phyloP scores from a whole-genome alignment of 2,113 vertebrate species.

The Rynchops niger region DNA sequence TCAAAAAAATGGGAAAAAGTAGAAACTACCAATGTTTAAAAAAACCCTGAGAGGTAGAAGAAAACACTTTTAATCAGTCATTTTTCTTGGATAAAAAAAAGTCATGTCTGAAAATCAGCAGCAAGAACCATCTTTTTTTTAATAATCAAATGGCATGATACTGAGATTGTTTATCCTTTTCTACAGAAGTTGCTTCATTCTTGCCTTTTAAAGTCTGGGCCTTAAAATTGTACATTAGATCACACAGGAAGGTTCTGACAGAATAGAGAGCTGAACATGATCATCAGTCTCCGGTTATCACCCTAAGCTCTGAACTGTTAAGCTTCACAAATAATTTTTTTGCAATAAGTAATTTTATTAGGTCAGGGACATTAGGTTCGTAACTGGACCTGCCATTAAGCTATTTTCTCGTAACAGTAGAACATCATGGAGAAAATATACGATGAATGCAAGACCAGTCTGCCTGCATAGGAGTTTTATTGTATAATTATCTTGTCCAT shows the following conservation, averaged over 20 bases:
- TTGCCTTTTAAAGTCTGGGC: neutral
- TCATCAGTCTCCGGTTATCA: neutral
- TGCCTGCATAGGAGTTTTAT: neutral
- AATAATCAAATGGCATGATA: neutral
- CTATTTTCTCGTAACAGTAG: neutral
- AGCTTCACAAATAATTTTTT: neutral
- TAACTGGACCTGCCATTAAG: neutral
- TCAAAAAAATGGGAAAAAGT: neutral
- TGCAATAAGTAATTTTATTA: neutral
- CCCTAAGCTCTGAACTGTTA: neutral
- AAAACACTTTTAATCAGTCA: neutral
- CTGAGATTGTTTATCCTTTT: neutral
- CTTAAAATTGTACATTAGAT: neutral
- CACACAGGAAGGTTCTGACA: neutral
- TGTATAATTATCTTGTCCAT: neutral
- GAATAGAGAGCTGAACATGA: neutral
- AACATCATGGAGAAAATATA: neutral
- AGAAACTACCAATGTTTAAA: neutral
- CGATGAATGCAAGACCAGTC: neutral
- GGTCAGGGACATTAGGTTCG: neutral
- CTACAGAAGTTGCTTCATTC: neutral
- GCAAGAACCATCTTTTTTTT: neutral
- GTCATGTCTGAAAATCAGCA: neutral
- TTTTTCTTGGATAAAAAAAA: neutral
- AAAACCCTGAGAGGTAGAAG: neutral